Base-by-base conservation (phyloP, 2,113 vertebrate species). In the Pedetes capensis region DNA sequence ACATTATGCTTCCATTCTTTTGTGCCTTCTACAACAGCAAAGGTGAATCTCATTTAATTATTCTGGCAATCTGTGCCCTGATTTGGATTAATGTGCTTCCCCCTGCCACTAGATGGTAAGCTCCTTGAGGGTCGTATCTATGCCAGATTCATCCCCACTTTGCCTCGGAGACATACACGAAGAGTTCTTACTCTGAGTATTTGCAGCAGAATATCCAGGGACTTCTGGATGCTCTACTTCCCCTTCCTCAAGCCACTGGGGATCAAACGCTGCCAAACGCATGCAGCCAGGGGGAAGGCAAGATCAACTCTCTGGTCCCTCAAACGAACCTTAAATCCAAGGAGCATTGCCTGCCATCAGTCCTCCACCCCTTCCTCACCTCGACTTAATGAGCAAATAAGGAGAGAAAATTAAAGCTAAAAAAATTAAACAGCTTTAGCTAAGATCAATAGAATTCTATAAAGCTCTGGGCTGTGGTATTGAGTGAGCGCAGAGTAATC, bases 401-500 rank as follows among this genome's bases (percentile, higher is more conserved):
- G 97, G 96, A 97, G 98, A 98, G 98, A 98, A 98, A 98, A 98
- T 98, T 98, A 98, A 98, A 98, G 97, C 97, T 97, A 98, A 98
- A 98, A 98, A 98, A 98, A 98, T 98, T 98, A 98, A 98, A 97
- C 96, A 96, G 96, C 97, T 97, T 97, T 98, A 98, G 96, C 78
- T 95, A 95, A 98, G 96, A 98, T 98, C 98, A 98, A 98, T 98
- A 98, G 92, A 96, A 90, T 91, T 96, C 95, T 96, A 97, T 96
- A 97, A 97, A 98, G 97, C 97, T 97, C 96, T 97, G 98, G 96
- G 98, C 97, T 98, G 96, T 95, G 96, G 95, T 97, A 98, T 96
- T 96, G 98, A 98, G 96, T 97, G 98, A 97, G 95, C 76, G 66
- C 93, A 92, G 97, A 98, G 95, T 98, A 97, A 98, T 98, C 96